Base-by-base conservation (phyloP, 1,140 invertebrate genomes). In the Ips typographus region DNA sequence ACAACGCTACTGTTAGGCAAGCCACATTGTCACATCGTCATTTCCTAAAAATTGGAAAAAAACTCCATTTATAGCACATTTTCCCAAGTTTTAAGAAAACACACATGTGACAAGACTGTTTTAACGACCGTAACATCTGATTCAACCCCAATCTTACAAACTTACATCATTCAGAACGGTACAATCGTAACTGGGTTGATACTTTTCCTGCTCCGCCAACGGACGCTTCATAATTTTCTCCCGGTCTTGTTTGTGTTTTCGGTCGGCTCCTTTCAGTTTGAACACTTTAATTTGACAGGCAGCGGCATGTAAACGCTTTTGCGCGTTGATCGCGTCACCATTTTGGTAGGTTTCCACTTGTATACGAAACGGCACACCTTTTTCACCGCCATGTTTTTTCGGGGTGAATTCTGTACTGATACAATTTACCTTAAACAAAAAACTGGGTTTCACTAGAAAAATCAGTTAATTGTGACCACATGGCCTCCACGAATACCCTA, bases 361-460 rank as follows among this genome's bases (percentile, higher is more conserved):
- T 70, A 98, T 91, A 37, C 96, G 87, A 83, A 98, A 98, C 40
- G 96, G 96, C 6, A 98, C 95, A 3, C 96, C 96, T 80, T 98
- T 98, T 81, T 98, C 96, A 2, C 96, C 96, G 40, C 96, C 96
- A 82, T 98, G 96, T 80, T 98, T 98, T 79, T 98, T 98, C 1
- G 95, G 94, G 1, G 96, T 98, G 79, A 98, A 98, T 82, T 98
- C 96, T 2, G 96, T 98, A 70, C 94, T 97, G 68, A 98, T 98
- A 79, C 95, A 98, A 81, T 98, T 96, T 2, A 98, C 91, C 91
- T 91, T 74, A 2, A 75, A 73, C 63, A 71, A 68, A 51, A n/a
- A n/a, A n/a, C n/a, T n/a, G n/a, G n/a, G n/a, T n/a, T n/a, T n/a
- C n/a, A n/a, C n/a, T n/a, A n/a, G n/a, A n/a, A n/a, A n/a, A n/a